Evolutionary conservation across 2,797 vertebrate genomes (phyloP).

Genomic region (Nannoperca australis): DNA sequence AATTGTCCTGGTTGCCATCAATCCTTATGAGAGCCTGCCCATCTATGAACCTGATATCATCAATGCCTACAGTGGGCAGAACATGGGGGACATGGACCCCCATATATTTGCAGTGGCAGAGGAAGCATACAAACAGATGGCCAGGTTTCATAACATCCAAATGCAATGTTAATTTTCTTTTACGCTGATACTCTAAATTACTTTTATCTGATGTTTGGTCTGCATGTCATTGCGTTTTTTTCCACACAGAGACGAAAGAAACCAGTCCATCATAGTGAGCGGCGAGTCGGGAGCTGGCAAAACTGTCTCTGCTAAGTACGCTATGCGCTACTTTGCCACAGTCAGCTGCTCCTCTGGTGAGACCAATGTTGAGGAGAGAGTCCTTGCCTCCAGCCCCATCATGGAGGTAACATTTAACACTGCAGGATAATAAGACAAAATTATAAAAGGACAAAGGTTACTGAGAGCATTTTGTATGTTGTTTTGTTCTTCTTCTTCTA

Average conservation of each 20-base stretch:
- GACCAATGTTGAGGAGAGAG: slow-evolving; percentile 92
- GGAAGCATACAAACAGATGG: slow-evolving; percentile 98
- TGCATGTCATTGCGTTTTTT: slow-evolving; percentile 7
- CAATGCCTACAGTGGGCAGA: slow-evolving; percentile 95
- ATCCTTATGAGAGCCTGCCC: slow-evolving; percentile 95
- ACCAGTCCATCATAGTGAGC: slow-evolving; percentile 98
- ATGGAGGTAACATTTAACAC: slow-evolving; percentile 92
- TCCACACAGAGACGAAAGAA: slow-evolving; percentile 90
- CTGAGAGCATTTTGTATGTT: slow-evolving; percentile 1
- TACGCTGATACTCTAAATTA: background rate
- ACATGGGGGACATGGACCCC: slow-evolving; percentile 98
- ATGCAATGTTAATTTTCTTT: background rate
- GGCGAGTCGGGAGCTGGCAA: slow-evolving; percentile 99
- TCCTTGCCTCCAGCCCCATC: slow-evolving; percentile 97
- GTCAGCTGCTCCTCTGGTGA: slow-evolving; percentile 94
- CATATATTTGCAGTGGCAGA: slow-evolving; percentile 99
- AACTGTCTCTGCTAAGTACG: slow-evolving; percentile 97
- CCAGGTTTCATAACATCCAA: slow-evolving; percentile 85
- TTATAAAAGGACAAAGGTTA: background rate
- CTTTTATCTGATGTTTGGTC: slow-evolving; percentile 3
- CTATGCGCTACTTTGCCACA: slow-evolving; percentile 97
- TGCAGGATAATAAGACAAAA: background rate
- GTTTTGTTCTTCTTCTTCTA: slow-evolving; percentile 64
- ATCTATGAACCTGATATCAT: slow-evolving; percentile 98
- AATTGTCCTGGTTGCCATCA: slow-evolving; percentile 97